Base-by-base conservation (phyloP, 2,797 vertebrate species). In the Karalla daura region DNA sequence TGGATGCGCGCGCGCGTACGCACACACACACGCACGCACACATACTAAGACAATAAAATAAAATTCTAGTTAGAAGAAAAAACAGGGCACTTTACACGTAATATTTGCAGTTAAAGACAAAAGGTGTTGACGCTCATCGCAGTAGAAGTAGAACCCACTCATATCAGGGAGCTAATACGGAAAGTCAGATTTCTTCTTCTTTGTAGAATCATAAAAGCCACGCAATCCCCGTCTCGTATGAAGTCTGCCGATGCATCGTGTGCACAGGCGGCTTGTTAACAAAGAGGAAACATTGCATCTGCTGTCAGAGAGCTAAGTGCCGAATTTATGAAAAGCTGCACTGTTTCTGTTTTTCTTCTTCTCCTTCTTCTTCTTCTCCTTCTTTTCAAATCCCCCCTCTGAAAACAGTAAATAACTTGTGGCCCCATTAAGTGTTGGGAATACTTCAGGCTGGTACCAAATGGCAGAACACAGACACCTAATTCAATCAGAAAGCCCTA, bases 401-500 rank as follows among this genome's bases (percentile, higher is more conserved):
- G 59, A 78, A 86, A 86, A 85, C 76, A 81, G 78, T 83, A 77
- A 81, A 89, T 88, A 89, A 87, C 54, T 82, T 65, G 68, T 81
- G 51, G 43, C 67, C 78, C 53, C 65, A 86, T 79, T 92, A 85
- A 88, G 88, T 88, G 86, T 86, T 80, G 65, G 67, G 63, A 82
- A 84, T 84, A 80, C 88, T 89, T 86, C 82, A 83, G 86, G 61
- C 86, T 83, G 81, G 58, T 68, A 83, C 84, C 67, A 86, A 89
- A 91, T 86, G 83, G 88, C 86, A 52, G 83, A 81, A 49, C 74
- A 77, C 88, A 89, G 91, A 88, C 75, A 59, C 59, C 78, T 93
- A 92, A 94, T 92, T 91, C 67, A 90, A 93, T 93, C 84, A 93
- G 81, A 83, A 80, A 78, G 83, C 82, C 88, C 69, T 52, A 61